Evolutionary conservation across 2,113 vertebrate genomes (phyloP), one percentile per base, ranked within the genome.

Genomic region (Eurystomus gularis): DNA sequence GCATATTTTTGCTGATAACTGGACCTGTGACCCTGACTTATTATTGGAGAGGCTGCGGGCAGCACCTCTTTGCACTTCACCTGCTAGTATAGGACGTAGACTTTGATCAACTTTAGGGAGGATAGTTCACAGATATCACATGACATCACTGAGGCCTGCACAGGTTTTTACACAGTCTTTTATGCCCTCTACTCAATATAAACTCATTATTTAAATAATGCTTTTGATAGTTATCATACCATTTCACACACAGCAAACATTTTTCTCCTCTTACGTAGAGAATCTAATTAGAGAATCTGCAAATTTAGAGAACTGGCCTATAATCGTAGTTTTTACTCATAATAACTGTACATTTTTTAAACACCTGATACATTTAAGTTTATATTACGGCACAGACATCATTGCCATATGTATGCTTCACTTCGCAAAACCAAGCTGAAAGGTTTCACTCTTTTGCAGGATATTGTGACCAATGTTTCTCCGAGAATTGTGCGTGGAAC

Each of bases 401-500:
- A 16, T 8, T 55, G 42, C 62, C 16, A 49, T n/a, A 31, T 37
- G 65, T 40, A 28, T 51, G 76, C n/a, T 40, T 95, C 39, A 35
- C 68, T 96, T 90, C 48, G 17, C 80, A 95, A 86, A 86, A 79
- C 37, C 66, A 5, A 0, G 78, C 95, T 97, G 86, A 96, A 91
- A 72, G 15, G 28, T 46, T 76, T 88, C 76, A 5, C 48, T 84
- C 1, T 94, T 93, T 96, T 97, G 54, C 97, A 99, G 99, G 99
- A 99, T 90, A 98, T 99, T 60, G 98, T 99, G 94, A 99, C 99
- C 54, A 99, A 99, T 13, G 98, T 99, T 91, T 99, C 99, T 58
- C 99, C 99, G 3, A 98, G 99, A 93, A 99, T 99, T 81, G 97
- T 99, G 71, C 98, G 99, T 86, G 99, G 99, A 33, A 98, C 98